phyloP scores from a whole-genome alignment of 2,888 invertebrate genomes.

The Pheosia tremula region DNA sequence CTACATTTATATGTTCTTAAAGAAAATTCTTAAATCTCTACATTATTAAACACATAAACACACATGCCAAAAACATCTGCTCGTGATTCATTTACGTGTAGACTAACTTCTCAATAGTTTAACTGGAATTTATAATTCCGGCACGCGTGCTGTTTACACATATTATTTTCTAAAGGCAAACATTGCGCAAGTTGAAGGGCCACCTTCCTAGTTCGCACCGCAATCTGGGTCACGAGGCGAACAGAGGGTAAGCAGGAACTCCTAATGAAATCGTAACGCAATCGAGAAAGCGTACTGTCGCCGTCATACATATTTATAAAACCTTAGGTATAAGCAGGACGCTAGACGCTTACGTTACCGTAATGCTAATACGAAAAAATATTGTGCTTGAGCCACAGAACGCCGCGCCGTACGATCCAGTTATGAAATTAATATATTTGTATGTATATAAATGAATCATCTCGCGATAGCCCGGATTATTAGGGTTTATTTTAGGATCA shows the following conservation, averaged over 20 bases:
- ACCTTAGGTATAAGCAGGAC: no score
- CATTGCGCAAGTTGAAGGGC: conserved; percentile 56
- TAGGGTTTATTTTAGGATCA: conserved; percentile 34
- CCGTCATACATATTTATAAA: no score
- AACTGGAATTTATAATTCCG: conserved; percentile 22
- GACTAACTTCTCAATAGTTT: conserved; percentile 7
- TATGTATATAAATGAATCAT: conserved; percentile 19
- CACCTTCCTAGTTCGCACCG: conserved; percentile 61
- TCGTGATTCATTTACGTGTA: conserved; percentile 2
- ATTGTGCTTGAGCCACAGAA: no score
- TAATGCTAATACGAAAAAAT: no score
- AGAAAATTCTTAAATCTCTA: neutral
- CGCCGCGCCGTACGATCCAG: conserved; percentile 5
- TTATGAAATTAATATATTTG: conserved; percentile 36
- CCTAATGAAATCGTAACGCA: conserved; percentile 1
- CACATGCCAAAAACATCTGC: neutral
- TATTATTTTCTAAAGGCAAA: conserved; percentile 53
- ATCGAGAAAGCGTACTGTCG: no score
- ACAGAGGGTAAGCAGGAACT: conserved; percentile 6
- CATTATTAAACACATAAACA: neutral
- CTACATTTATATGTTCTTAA: no score
- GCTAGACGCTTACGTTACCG: no score
- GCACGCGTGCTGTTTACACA: conserved; percentile 34
- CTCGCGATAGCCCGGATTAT: conserved; percentile 35
- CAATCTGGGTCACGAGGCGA: conserved; percentile 66